These are phyloP conservation scores for Phengaris arion DNA, from an alignment of 2,888 invertebrate species.

Conservation along the genomic window DNA sequence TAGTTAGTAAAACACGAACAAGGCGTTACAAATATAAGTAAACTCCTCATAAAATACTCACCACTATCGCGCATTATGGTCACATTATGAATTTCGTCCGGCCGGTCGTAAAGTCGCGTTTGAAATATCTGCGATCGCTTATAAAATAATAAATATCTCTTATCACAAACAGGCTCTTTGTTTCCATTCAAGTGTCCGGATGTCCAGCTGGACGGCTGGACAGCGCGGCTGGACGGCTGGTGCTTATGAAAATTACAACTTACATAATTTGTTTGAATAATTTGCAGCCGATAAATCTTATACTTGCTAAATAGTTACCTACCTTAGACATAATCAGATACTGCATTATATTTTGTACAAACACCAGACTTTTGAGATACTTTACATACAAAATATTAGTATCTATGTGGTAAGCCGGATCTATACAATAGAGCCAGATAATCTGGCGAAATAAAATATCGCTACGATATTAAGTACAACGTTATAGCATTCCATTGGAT, in stretches of 20 bases:
- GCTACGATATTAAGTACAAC: no score
- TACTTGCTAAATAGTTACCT: neutral
- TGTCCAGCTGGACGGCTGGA: slow-evolving; percentile 4
- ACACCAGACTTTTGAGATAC: neutral
- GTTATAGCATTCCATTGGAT: no score
- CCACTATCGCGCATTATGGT: slow-evolving; percentile 9
- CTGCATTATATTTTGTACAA: neutral
- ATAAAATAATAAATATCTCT: slow-evolving; percentile 31
- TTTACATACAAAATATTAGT: neutral
- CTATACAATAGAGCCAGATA: no score
- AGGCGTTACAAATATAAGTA: no score
- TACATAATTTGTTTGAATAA: slow-evolving; percentile 14
- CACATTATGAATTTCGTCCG: slow-evolving; percentile 20
- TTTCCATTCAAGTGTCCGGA: slow-evolving; percentile 24
- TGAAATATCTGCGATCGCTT: slow-evolving; percentile 28
- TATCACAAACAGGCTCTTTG: slow-evolving; percentile 26
- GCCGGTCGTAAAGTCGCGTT: slow-evolving; percentile 28
- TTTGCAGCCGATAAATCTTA: neutral
- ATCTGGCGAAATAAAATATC: no score
- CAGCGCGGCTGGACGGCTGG: neutral
- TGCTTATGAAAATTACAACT: slow-evolving; percentile 29
- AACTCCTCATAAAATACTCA: neutral
- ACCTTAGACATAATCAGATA: neutral
- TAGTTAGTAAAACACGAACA: no score
- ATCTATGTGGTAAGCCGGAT: no score